Conservation (phyloP, 2,797 vertebrate genomes). For the Cephalopachus bancanus region DNA sequence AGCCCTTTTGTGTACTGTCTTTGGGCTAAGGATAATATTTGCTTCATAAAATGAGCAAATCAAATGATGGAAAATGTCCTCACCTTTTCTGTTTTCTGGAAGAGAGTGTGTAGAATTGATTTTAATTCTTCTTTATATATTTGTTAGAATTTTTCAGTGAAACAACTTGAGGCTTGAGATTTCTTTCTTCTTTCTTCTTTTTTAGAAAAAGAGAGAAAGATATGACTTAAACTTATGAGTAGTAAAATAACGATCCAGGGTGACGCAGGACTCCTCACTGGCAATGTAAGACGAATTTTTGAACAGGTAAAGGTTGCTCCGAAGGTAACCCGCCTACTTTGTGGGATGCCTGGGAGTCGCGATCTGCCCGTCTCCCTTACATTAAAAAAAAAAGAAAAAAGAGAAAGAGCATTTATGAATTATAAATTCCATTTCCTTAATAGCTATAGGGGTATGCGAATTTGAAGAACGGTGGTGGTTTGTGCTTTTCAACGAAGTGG, state of each 20-base stretch:
- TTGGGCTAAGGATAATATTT: not conserved
- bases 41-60: not conserved
- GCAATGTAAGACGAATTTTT: too few species aligned
- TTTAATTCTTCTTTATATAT: not conserved
- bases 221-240: too few species aligned
- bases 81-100: not conserved
- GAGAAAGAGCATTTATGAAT: not conserved
- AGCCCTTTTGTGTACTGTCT: not conserved
- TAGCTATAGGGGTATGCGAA: not conserved
- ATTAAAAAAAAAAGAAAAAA: too few species aligned
- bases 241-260: too few species aligned
- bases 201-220: too few species aligned
- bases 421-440: not conserved
- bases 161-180: not conserved
- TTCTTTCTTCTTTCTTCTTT: not conserved
- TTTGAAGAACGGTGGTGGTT: not conserved
- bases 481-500: not conserved
- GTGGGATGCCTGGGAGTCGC: too few species aligned
- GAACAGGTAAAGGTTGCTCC: too few species aligned
- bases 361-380: too few species aligned
- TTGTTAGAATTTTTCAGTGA: constrained; percentile 35
- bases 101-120: not conserved
- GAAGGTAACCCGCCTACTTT: too few species aligned
- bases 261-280: too few species aligned
- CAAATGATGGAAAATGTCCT: not conserved